These are phyloP conservation scores for Caerostris darwini DNA, from an alignment of 1,140 invertebrate genomes.

Conservation along the genomic window DNA sequence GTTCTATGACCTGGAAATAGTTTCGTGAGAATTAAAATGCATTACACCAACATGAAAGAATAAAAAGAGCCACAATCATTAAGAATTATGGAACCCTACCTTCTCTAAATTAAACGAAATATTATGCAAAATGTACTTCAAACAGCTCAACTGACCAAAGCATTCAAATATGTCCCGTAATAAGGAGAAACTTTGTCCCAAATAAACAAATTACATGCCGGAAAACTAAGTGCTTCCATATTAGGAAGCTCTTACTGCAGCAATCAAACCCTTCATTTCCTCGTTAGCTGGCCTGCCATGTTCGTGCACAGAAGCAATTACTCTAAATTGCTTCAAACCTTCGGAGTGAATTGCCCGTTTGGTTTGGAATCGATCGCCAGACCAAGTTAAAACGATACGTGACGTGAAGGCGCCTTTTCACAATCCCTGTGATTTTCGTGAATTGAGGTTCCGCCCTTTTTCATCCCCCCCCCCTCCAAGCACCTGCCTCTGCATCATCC, in stretches of 20 bases:
- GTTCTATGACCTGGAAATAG: too few species aligned
- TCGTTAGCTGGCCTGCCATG: not conserved
- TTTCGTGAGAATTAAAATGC: too few species aligned
- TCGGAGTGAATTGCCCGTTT: not conserved
- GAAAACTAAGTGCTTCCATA: constrained; percentile 12
- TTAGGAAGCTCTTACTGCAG: not conserved
- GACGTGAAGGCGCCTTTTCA: constrained; percentile 3
- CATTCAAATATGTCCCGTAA: not conserved
- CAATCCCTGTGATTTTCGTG: constrained; percentile 5
- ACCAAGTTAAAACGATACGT: constrained; percentile 10
- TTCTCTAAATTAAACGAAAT: too few species aligned
- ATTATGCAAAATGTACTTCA: too few species aligned
- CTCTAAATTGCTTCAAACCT: constrained; percentile 6
- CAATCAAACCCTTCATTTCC: constrained; percentile 4
- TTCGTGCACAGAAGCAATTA: constrained; percentile 54
- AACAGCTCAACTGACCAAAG: not conserved
- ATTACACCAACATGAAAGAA: too few species aligned
- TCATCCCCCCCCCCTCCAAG: constrained; percentile 15
- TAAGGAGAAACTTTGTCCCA: not conserved
- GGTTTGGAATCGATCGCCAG: too few species aligned
- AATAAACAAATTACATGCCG: constrained; percentile 28
- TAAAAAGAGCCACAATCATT: too few species aligned
- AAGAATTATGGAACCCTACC: too few species aligned
- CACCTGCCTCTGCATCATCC: constrained; percentile 61
- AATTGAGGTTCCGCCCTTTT: constrained; percentile 19